These are phyloP conservation scores for Drosophila putrida DNA, from an alignment of 2,888 invertebrate genomes.

Conservation along the genomic window DNA sequence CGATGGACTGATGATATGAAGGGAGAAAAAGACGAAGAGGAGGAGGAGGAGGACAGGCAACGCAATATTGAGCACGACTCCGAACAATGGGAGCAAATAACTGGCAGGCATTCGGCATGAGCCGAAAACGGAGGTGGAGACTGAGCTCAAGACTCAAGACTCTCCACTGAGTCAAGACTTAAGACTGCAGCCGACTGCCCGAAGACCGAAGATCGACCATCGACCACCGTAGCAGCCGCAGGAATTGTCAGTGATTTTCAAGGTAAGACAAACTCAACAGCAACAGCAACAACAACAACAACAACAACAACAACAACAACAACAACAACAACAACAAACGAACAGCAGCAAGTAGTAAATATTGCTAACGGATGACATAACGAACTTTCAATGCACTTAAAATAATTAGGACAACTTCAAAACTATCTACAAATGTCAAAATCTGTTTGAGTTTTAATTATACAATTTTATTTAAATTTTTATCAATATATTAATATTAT, in stretches of 20 bases:
- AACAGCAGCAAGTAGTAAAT: constrained; percentile 11
- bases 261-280: constrained; percentile 74
- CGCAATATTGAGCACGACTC: constrained; percentile 77
- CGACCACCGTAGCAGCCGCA: constrained; percentile 74
- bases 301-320: constrained; percentile 15
- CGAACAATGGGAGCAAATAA: constrained; percentile 81
- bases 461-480: too few species aligned
- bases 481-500: background rate
- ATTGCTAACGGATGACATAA: constrained; percentile 23
- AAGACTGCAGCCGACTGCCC: background rate
- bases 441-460: too few species aligned
- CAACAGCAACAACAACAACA: constrained; percentile 18
- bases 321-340: constrained; percentile 9
- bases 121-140: constrained; percentile 47
- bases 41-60: constrained; percentile 26
- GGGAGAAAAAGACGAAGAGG: background rate
- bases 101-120: constrained; percentile 74
- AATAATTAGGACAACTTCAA: background rate
- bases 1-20: background rate
- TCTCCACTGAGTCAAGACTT: constrained; percentile 18
- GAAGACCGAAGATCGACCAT: constrained; percentile 22
- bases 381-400: constrained; percentile 48
- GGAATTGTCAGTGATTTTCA: constrained; percentile 73
- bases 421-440: too few species aligned
- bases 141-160: background rate